These are phyloP conservation scores for Arothron firmamentum DNA, from an alignment of 2,113 vertebrate species.

Conservation along the genomic window DNA sequence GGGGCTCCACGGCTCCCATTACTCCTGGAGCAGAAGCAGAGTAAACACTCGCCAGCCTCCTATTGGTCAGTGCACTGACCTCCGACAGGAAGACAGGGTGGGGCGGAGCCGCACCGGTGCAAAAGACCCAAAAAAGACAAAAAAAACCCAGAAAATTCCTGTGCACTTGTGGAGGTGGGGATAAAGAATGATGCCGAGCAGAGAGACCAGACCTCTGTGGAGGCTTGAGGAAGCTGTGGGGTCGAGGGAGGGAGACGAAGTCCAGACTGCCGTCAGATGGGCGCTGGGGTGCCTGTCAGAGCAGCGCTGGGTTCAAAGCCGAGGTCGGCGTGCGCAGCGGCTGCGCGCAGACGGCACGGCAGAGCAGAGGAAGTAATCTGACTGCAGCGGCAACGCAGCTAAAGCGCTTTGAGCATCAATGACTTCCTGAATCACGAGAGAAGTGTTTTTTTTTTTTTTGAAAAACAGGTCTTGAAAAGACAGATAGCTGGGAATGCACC, in stretches of 20 bases:
- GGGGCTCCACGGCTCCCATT: slow-evolving; percentile 63
- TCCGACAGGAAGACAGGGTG: slow-evolving; percentile 72
- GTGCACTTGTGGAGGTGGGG: slow-evolving; percentile 50
- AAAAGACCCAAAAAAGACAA: slow-evolving; percentile 25
- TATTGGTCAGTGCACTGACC: slow-evolving; percentile 70
- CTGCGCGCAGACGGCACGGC: slow-evolving; percentile 5
- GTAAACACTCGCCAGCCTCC: slow-evolving; percentile 58
- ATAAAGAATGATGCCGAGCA: slow-evolving; percentile 45
- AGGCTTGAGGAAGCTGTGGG: slow-evolving; percentile 19
- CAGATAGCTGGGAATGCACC: slow-evolving; percentile 1
- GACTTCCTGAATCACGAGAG: slow-evolving; percentile 39
- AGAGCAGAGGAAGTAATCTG: slow-evolving; percentile 46
- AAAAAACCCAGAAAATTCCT: slow-evolving; percentile 47
- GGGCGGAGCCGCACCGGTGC: slow-evolving; percentile 63
- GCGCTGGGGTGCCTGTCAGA: slow-evolving; percentile 22
- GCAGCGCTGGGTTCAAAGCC: slow-evolving; percentile 40
- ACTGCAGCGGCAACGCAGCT: background rate
- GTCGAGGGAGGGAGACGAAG: slow-evolving; percentile 43
- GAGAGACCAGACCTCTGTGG: slow-evolving; percentile 19
- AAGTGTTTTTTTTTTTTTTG: slow-evolving; percentile 15
- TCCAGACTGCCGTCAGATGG: slow-evolving; percentile 43
- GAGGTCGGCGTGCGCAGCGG: slow-evolving; percentile 22
- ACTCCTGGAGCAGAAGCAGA: slow-evolving; percentile 62
- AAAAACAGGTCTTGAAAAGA: slow-evolving; percentile 15
- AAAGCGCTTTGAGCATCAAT: slow-evolving; percentile 48